Evolutionary conservation across 1,140 invertebrate species (phyloP).

Genomic region (Drosophila aff.): DNA sequence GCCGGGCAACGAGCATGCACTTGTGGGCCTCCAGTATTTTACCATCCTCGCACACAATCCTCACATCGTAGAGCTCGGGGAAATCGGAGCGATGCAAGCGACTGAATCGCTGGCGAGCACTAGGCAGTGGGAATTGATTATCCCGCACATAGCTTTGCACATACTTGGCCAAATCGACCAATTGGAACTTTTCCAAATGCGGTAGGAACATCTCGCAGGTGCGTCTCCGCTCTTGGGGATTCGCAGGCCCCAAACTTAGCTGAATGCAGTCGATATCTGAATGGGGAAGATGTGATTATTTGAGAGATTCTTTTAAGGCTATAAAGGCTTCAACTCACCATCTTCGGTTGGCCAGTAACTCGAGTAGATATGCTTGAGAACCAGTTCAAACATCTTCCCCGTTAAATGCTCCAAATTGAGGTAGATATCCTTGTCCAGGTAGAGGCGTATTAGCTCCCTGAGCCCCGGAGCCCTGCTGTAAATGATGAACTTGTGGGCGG

Average conservation of each 20-base stretch:
- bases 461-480: constrained; percentile 86
- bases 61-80: constrained; percentile 87
- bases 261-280: constrained; percentile 75
- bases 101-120: constrained; percentile 44
- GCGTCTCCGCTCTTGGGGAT: constrained; percentile 26
- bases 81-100: constrained; percentile 70
- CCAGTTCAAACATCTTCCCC: constrained; percentile 82
- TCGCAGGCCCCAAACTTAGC: constrained; percentile 67
- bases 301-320: neutral
- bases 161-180: constrained; percentile 56
- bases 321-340: constrained; percentile 36
- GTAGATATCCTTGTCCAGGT: constrained; percentile 76
- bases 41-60: constrained; percentile 86
- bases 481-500: constrained; percentile 90
- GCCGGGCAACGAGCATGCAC: constrained; percentile 88
- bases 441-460: constrained; percentile 55
- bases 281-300: neutral
- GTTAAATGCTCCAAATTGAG: constrained; percentile 75
- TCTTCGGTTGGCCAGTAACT: constrained; percentile 74
- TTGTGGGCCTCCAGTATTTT: constrained; percentile 88
- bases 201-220: constrained; percentile 63
- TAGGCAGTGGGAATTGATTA: constrained; percentile 35
- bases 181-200: constrained; percentile 64
- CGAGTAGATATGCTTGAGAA: constrained; percentile 79
- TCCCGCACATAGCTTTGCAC: constrained; percentile 49